These are phyloP conservation scores for Platysteira castanea DNA, from an alignment of 2,113 vertebrate genomes.

Conservation along the genomic window DNA sequence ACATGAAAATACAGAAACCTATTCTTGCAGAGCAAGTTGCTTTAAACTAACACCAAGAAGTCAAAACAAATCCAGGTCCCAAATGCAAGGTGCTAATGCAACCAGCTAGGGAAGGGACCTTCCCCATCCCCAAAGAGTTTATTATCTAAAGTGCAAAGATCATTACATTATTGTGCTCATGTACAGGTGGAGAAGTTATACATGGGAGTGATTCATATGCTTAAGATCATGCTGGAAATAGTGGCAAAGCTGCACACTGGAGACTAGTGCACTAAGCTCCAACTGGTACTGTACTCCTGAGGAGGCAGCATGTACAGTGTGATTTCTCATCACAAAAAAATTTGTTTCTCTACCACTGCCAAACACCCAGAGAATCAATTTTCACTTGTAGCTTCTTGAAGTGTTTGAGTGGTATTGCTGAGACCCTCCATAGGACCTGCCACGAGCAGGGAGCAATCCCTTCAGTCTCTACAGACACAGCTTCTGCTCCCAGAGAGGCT, in stretches of 20 bases:
- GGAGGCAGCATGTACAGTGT: background rate
- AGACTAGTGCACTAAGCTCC: background rate
- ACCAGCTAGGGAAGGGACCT: background rate
- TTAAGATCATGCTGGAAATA: background rate
- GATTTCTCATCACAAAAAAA: background rate
- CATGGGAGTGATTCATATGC: background rate
- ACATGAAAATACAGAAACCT: background rate
- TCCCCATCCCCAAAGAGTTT: background rate
- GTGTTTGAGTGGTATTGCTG: background rate
- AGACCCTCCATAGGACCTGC: rapidly evolving
- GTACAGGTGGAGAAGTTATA: background rate
- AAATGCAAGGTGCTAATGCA: background rate
- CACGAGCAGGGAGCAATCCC: background rate
- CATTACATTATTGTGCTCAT: background rate
- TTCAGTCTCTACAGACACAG: background rate
- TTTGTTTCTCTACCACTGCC: background rate
- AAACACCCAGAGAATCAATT: background rate
- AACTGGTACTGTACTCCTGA: background rate
- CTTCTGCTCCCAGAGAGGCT: background rate
- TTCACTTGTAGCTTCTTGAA: background rate
- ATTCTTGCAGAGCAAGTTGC: background rate
- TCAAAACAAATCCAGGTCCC: background rate
- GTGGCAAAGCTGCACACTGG: background rate
- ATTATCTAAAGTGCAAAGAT: background rate
- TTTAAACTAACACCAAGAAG: background rate